phyloP scores from a whole-genome alignment of 23 tunicate species.

The Trididemnum miniatum region DNA sequence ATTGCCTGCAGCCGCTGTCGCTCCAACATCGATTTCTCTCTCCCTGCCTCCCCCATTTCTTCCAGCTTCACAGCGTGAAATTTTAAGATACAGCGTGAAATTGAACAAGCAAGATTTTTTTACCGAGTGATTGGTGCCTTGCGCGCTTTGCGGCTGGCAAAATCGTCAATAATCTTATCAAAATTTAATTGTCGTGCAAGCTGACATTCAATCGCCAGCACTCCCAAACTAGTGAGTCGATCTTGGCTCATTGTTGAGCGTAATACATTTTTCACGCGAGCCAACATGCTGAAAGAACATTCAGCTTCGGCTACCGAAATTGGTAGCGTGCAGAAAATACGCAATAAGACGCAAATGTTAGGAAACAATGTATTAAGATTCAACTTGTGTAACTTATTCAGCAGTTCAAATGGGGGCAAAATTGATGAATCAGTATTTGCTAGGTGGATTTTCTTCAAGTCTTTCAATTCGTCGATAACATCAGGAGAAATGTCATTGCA shows the following conservation, averaged over 20 bases:
- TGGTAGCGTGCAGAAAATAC: slow-evolving; percentile 6
- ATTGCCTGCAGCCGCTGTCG: too few species aligned
- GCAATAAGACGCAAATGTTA: not conserved
- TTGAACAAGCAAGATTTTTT: not conserved
- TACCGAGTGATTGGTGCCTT: not conserved
- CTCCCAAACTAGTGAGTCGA: slow-evolving; percentile 14
- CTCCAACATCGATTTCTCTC: too few species aligned
- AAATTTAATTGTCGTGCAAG: not conserved
- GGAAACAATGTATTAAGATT: not conserved
- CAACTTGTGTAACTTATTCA: not conserved
- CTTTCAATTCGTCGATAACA: not conserved
- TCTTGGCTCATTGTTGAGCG: slow-evolving; percentile 1
- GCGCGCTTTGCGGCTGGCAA: slow-evolving; percentile 3
- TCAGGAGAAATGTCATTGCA: slow-evolving; percentile 9
- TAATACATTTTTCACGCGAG: not conserved
- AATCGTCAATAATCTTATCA: slow-evolving; percentile 1
- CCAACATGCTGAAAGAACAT: not conserved
- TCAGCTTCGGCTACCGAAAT: not conserved
- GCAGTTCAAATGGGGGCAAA: not conserved
- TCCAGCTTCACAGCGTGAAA: too few species aligned
- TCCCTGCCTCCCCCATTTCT: too few species aligned
- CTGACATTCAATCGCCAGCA: not conserved
- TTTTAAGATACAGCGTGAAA: slow-evolving; percentile 12
- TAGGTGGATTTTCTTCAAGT: slow-evolving; percentile 1
- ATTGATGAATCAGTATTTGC: not conserved